These are phyloP conservation scores for Mus pahari DNA, from an alignment of 2,113 vertebrate genomes.

Conservation along the genomic window DNA sequence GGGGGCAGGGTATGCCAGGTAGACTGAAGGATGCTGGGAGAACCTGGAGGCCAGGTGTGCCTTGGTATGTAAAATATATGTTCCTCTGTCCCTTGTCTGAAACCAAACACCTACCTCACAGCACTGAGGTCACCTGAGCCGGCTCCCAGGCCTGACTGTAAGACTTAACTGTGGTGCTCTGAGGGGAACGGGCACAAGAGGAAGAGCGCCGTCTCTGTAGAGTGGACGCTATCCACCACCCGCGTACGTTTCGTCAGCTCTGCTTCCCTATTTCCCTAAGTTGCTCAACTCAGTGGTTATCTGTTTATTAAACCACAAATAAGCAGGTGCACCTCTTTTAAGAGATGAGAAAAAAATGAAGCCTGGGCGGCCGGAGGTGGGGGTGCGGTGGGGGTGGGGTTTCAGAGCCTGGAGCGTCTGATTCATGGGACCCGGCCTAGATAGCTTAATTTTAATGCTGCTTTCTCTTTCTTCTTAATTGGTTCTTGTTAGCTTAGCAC, in stretches of 20 bases:
- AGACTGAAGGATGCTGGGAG: too few species aligned
- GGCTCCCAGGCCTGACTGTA: not conserved
- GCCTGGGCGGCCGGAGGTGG: not conserved
- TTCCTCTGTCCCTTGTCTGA: too few species aligned
- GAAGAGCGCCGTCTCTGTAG: not conserved
- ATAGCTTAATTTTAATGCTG: not conserved
- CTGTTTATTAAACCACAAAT: not conserved
- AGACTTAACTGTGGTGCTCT: not conserved
- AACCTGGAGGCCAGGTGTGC: too few species aligned
- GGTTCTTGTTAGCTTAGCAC: conserved; percentile 1
- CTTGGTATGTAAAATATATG: too few species aligned
- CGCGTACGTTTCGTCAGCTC: not conserved
- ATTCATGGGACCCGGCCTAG: not conserved
- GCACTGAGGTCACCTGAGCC: not conserved
- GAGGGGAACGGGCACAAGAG: not conserved
- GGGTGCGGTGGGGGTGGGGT: too few species aligned
- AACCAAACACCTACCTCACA: not conserved
- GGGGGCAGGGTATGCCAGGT: too few species aligned
- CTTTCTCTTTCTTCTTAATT: not conserved
- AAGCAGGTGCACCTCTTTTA: not conserved
- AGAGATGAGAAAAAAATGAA: not conserved
- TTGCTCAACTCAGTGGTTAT: not conserved
- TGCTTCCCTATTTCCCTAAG: not conserved
- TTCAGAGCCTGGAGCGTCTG: not conserved
- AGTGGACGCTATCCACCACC: not conserved